phyloP scores from a whole-genome alignment of 2,888 invertebrate genomes.

The Eilema griseolum region DNA sequence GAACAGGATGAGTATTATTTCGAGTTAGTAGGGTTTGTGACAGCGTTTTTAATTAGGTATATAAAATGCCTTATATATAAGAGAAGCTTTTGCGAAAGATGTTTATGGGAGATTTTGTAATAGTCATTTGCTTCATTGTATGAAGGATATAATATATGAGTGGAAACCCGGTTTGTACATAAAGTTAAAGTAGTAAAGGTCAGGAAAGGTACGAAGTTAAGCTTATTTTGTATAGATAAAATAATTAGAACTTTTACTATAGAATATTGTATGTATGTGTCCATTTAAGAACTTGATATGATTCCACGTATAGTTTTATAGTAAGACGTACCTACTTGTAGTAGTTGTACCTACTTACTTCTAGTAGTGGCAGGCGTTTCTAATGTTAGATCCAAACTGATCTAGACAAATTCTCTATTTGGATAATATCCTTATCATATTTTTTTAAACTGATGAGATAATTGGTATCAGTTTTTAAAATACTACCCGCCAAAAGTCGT shows the following conservation, averaged over 20 bases:
- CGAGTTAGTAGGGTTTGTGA: slow-evolving; percentile 8
- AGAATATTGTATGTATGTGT: slow-evolving; percentile 38
- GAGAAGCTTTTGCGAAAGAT: slow-evolving; percentile 44
- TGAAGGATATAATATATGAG: slow-evolving; percentile 24
- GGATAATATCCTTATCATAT: background rate
- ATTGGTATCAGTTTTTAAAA: background rate
- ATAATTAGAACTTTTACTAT: slow-evolving; percentile 35
- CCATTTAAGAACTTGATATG: slow-evolving; percentile 44
- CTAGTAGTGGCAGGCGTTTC: slow-evolving; percentile 16
- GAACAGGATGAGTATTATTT: slow-evolving; percentile 24
- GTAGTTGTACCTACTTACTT: slow-evolving; percentile 17
- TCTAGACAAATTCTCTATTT: slow-evolving; percentile 12
- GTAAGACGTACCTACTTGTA: slow-evolving; percentile 29
- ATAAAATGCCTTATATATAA: slow-evolving; percentile 53
- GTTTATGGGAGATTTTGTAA: slow-evolving; percentile 36
- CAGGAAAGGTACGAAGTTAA: slow-evolving; percentile 28
- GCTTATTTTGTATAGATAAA: slow-evolving; percentile 49
- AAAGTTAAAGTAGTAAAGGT: slow-evolving; percentile 16
- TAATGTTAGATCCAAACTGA: slow-evolving; percentile 35
- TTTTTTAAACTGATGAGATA: background rate
- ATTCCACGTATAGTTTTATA: slow-evolving; percentile 47
- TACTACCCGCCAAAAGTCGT: background rate
- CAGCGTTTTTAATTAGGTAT: slow-evolving; percentile 18
- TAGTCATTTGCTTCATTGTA: slow-evolving; percentile 34
- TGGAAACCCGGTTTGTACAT: slow-evolving; percentile 35